These are phyloP conservation scores for Murina feae DNA, from an alignment of 2,113 vertebrate genomes.

Conservation along the genomic window DNA sequence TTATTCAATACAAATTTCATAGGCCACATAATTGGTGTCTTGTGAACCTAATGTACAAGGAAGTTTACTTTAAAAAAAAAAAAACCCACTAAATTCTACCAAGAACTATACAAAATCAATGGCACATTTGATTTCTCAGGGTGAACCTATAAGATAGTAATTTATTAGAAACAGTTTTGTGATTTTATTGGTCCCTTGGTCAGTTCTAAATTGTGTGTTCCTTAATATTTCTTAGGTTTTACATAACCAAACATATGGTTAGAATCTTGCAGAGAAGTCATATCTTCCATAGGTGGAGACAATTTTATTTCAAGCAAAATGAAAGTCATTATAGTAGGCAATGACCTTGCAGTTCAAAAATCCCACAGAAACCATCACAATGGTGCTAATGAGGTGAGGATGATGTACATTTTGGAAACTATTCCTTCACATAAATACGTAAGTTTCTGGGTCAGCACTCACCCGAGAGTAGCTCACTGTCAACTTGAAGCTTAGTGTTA, in stretches of 20 bases:
- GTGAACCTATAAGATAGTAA: background rate
- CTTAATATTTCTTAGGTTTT: background rate
- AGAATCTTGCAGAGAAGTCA: background rate
- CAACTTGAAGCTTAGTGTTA: conserved; percentile 21
- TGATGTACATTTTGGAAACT: background rate
- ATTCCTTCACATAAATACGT: background rate
- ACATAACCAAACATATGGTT: background rate
- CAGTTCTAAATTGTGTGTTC: background rate
- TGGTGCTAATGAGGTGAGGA: background rate
- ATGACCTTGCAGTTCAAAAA: conserved; percentile 16
- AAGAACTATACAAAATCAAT: background rate
- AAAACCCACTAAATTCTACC: background rate
- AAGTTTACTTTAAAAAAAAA: background rate
- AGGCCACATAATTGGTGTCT: background rate
- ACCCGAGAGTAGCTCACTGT: background rate
- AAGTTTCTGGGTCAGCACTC: conserved; percentile 43
- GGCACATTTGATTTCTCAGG: background rate
- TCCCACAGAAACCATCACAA: background rate
- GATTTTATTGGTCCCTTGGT: background rate
- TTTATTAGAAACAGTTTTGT: background rate
- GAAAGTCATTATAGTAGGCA: background rate
- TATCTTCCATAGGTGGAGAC: background rate
- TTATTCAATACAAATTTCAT: background rate
- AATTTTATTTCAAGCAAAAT: conserved; percentile 31
- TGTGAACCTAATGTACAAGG: background rate